These are phyloP conservation scores for Gallirallus australis DNA, from an alignment of 2,797 vertebrate genomes.

Conservation along the genomic window DNA sequence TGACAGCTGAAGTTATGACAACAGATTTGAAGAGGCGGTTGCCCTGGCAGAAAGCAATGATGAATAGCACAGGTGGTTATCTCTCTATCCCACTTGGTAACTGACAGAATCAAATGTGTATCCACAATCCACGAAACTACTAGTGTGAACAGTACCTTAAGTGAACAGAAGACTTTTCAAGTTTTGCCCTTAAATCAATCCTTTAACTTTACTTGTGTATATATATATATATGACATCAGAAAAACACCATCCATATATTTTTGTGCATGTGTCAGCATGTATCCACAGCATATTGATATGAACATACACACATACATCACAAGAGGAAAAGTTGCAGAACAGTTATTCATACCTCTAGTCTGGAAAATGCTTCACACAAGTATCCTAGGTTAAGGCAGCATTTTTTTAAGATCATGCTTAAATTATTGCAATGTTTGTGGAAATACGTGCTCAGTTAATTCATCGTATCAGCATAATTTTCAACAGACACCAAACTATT, in stretches of 20 bases:
- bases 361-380: not conserved
- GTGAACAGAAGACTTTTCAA: not conserved
- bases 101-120: not conserved
- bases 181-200: not conserved
- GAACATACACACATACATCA: not conserved
- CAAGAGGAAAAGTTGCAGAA: not conserved
- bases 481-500: not conserved
- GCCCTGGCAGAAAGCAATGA: not conserved
- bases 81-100: not conserved
- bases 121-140: not conserved
- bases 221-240: not conserved
- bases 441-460: not conserved
- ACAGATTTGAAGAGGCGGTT: not conserved
- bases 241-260: not conserved
- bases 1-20: not conserved
- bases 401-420: not conserved
- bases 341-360: not conserved
- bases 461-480: not conserved
- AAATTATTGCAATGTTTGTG: not conserved
- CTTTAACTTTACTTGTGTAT: not conserved
- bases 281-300: not conserved
- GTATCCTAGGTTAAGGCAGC: not conserved
- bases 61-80: not conserved
- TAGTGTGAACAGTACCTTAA: not conserved
- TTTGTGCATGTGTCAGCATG: not conserved